phyloP scores from a whole-genome alignment of 2,888 invertebrate species.

The Cheilosia soror region DNA sequence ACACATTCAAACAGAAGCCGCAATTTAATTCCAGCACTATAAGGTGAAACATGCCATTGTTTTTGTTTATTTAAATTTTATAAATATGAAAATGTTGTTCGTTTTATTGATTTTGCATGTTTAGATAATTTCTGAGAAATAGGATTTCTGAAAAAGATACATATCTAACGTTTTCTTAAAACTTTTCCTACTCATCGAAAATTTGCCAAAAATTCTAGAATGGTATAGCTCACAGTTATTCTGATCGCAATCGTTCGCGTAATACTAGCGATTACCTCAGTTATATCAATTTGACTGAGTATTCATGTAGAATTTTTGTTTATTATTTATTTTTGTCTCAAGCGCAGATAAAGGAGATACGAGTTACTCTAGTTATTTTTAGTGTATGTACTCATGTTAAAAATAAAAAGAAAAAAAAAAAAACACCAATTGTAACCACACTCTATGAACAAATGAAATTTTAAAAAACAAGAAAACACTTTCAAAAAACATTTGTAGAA shows the following conservation, averaged over 20 bases:
- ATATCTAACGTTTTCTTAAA: too few relatives aligned
- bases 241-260: conserved; percentile 10
- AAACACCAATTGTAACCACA: not conserved
- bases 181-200: not conserved
- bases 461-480: conserved; percentile 63
- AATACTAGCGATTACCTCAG: conserved; percentile 25
- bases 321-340: too few relatives aligned
- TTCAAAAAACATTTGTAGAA: conserved; percentile 72
- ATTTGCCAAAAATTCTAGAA: not conserved
- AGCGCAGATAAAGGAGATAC: conserved; percentile 9
- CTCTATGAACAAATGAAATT: conserved; percentile 30
- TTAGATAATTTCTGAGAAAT: too few relatives aligned
- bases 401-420: not conserved
- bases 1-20: not conserved
- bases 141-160: too few relatives aligned
- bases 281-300: conserved; percentile 9
- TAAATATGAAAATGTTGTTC: too few relatives aligned
- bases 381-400: conserved; percentile 15
- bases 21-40: not conserved
- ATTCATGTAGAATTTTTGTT: not conserved
- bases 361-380: conserved; percentile 18
- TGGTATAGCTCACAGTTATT: not conserved
- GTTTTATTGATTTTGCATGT: too few relatives aligned
- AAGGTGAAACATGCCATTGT: too few relatives aligned
- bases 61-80: too few relatives aligned